A percentile compares a stretch with the other conserved stretches of the same genome.
Conservation (phyloP, 2,797 vertebrate genomes). For the Ctenochaetus hawaiiensis region DNA sequence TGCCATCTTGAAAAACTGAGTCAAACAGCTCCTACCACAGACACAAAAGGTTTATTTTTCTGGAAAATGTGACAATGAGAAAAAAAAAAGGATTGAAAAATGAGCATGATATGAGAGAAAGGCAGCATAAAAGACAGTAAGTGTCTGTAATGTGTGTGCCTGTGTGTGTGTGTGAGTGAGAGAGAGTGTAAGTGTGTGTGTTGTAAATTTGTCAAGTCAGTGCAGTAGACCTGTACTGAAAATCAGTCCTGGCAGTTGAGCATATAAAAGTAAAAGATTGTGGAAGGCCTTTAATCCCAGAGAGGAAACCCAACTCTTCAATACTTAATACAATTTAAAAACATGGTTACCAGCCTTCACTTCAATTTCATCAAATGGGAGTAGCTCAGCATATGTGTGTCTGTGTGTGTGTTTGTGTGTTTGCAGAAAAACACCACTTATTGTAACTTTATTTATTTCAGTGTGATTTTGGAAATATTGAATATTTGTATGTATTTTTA, state of each 20-base stretch:
- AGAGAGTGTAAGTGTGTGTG: background rate
- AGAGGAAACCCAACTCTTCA: constrained; percentile 62
- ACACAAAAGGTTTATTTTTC: background rate
- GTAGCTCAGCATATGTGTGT: constrained; percentile 21
- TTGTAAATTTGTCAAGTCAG: constrained; percentile 35
- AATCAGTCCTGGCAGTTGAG: constrained; percentile 68
- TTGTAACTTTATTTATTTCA: background rate
- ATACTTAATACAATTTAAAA: constrained; percentile 79
- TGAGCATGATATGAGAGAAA: background rate
- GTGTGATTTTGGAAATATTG: background rate
- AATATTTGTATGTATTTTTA: constrained; percentile 10
- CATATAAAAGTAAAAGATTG: constrained; percentile 56
- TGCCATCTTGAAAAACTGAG: background rate
- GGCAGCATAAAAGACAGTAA: background rate
- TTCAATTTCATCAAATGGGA: constrained; percentile 66
- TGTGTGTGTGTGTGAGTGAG: background rate
- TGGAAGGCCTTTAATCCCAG: constrained; percentile 59
- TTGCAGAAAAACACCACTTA: constrained; percentile 2
- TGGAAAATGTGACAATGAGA: background rate
- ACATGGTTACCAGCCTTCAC: constrained; percentile 74
- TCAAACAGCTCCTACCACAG: background rate
- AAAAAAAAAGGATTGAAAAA: background rate
- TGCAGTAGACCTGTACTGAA: constrained; percentile 34
- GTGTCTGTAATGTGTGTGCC: constrained; percentile 9
- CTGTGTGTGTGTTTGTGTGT: constrained; percentile 3